Conservation (phyloP, 2,888 invertebrate genomes). For the Nomada fucata region DNA sequence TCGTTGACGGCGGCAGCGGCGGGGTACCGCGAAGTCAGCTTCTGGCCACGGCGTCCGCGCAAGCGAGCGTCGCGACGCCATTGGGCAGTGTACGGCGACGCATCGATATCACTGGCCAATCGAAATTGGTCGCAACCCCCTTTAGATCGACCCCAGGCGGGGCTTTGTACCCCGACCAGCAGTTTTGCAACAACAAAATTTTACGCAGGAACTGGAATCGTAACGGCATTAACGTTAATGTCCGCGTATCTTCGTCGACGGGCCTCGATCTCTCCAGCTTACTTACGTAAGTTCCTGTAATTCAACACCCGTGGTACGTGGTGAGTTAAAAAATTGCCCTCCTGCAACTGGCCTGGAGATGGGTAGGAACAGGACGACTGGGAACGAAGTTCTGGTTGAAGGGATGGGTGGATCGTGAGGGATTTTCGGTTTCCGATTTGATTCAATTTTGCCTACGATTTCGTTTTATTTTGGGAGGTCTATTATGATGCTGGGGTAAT, state of each 20-base stretch:
- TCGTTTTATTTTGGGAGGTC: too few species aligned
- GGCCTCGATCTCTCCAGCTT: neutral
- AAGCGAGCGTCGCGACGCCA: slow-evolving; percentile 83
- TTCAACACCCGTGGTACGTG: neutral
- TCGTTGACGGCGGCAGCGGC: slow-evolving; percentile 68
- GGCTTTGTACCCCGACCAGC: slow-evolving; percentile 70
- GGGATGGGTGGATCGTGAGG: too few species aligned
- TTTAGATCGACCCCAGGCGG: slow-evolving; percentile 82
- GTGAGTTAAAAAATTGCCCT: neutral
- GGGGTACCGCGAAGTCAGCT: slow-evolving; percentile 66
- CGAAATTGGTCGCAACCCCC: slow-evolving; percentile 70
- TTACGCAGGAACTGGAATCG: slow-evolving; percentile 57
- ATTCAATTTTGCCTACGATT: too few species aligned
- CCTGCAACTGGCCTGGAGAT: neutral
- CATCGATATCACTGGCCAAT: slow-evolving; percentile 85
- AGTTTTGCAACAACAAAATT: slow-evolving; percentile 63
- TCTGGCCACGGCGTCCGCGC: slow-evolving; percentile 85
- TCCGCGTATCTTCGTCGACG: slow-evolving; percentile 17
- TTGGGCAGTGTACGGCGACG: slow-evolving; percentile 81
- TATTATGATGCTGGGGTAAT: too few species aligned
- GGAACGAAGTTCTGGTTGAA: too few species aligned
- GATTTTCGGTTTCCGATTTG: too few species aligned
- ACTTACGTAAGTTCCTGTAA: slow-evolving; percentile 13
- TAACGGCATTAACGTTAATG: slow-evolving; percentile 60
- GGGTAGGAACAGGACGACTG: neutral